A percentile compares a stretch with the other conserved stretches of the same genome.
These are phyloP conservation scores for Rhinogobio ventralis DNA, from an alignment of 2,797 vertebrate species.

Conservation along the genomic window DNA sequence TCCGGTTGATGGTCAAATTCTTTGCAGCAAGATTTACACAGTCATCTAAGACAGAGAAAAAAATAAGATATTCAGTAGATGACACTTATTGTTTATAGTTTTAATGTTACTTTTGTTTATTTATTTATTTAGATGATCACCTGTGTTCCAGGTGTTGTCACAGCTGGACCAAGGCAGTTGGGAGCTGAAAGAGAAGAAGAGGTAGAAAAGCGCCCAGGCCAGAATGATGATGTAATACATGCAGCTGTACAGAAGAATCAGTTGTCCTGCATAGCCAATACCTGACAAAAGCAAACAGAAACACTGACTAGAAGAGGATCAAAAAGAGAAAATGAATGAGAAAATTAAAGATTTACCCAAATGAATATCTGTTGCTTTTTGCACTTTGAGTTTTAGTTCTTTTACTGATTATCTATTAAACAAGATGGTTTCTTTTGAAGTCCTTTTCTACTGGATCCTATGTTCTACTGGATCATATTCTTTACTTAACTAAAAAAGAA, in stretches of 20 bases:
- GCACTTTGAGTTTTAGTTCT: conserved; percentile 7
- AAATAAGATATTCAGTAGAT: neutral
- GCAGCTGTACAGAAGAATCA: too few relatives aligned
- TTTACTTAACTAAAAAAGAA: neutral
- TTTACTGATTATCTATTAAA: conserved; percentile 21
- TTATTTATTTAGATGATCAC: conserved; percentile 19
- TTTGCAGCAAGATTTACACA: conserved; percentile 68
- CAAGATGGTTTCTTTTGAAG: neutral
- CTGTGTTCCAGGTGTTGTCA: conserved; percentile 77
- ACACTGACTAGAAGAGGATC: neutral
- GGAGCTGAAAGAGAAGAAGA: conserved; percentile 76
- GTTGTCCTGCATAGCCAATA: conserved; percentile 74
- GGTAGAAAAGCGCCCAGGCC: conserved; percentile 77
- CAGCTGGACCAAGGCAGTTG: conserved; percentile 78
- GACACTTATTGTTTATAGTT: neutral
- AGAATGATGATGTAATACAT: conserved; percentile 78
- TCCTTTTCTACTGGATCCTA: neutral
- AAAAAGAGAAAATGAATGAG: neutral
- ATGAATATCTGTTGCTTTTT: neutral
- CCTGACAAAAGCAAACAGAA: conserved; percentile 63
- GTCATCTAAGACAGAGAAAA: conserved; percentile 65
- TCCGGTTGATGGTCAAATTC: conserved; percentile 61
- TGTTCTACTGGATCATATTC: neutral
- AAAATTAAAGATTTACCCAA: neutral
- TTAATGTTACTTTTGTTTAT: neutral